Evolutionary conservation across 2,888 invertebrate species (phyloP).

Genomic region (Abrostola tripartita): DNA sequence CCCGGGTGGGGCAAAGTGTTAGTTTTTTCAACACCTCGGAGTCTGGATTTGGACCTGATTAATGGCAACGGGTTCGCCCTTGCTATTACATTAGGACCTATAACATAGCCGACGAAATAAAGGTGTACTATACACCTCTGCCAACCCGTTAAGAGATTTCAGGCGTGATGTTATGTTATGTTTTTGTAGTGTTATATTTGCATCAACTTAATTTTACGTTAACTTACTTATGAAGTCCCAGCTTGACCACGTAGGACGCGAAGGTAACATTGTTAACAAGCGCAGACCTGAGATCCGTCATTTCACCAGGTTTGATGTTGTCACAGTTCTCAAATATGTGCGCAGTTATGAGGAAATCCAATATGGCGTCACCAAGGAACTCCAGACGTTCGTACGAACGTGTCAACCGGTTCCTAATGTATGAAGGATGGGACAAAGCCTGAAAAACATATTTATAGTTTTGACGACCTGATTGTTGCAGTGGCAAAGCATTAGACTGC

Average conservation of each 20-base stretch:
- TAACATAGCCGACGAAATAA: too few relatives aligned
- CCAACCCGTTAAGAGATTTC: too few relatives aligned
- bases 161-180: too few relatives aligned
- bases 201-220: constrained; percentile 1
- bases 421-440: constrained; percentile 98
- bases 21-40: too few relatives aligned
- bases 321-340: constrained; percentile 94
- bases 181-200: too few relatives aligned
- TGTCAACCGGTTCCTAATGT: constrained; percentile 93
- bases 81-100: too few relatives aligned
- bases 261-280: constrained; percentile 99
- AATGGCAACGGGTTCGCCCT: too few relatives aligned
- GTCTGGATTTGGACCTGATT: too few relatives aligned
- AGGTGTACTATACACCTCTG: too few relatives aligned
- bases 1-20: too few relatives aligned
- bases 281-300: constrained; percentile 98
- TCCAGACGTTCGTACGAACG: constrained; percentile 97
- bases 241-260: constrained; percentile 95
- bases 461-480: too few relatives aligned
- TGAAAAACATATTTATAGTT: constrained; percentile 71
- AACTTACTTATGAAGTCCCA: constrained; percentile 94
- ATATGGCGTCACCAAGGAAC: constrained; percentile 96
- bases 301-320: constrained; percentile 92
- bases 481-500: too few relatives aligned
- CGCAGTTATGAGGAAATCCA: constrained; percentile 96